Percentiles rank a stretch among this genome's conserved stretches.
These are phyloP conservation scores for Drosophila neocordata DNA, from an alignment of 1,140 invertebrate genomes.

Conservation along the genomic window DNA sequence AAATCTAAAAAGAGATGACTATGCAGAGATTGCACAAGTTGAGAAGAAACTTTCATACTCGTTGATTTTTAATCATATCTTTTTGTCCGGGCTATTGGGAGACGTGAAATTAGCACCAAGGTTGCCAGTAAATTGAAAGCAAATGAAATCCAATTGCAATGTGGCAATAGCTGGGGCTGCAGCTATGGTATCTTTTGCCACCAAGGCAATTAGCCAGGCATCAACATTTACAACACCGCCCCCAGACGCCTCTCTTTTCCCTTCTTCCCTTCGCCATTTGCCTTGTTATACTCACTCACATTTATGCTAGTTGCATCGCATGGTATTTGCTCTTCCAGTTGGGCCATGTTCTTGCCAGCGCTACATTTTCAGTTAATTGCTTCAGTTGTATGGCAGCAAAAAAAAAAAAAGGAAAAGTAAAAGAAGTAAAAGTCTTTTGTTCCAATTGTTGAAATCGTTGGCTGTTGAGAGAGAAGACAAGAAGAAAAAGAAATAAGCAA, in stretches of 20 bases:
- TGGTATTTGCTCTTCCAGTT: conserved; percentile 78
- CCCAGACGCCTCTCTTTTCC: conserved; percentile 14
- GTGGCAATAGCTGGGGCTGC: neutral
- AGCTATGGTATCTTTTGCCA: conserved; percentile 22
- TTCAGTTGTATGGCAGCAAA: conserved; percentile 45
- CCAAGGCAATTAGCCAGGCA: conserved; percentile 67
- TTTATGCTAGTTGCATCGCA: conserved; percentile 78
- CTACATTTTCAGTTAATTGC: conserved; percentile 80
- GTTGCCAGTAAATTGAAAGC: conserved; percentile 71
- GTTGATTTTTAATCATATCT: conserved; percentile 19
- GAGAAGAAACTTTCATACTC: conserved; percentile 54
- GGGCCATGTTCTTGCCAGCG: conserved; percentile 71
- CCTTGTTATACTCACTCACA: conserved; percentile 49
- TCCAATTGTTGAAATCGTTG: conserved; percentile 48
- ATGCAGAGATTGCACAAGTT: conserved; percentile 18
- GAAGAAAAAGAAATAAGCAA: conserved; percentile 28
- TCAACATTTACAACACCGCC: conserved; percentile 29
- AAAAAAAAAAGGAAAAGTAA: neutral
- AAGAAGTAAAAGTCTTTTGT: conserved; percentile 63
- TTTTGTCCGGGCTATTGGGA: conserved; percentile 35
- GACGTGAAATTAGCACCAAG: conserved; percentile 53
- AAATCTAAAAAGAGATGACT: neutral
- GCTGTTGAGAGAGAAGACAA: conserved; percentile 52
- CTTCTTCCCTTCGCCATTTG: too few relatives aligned
- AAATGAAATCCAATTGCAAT: conserved; percentile 65